Base-by-base conservation (phyloP, 2,113 vertebrate species). In the Noctilio leporinus region DNA sequence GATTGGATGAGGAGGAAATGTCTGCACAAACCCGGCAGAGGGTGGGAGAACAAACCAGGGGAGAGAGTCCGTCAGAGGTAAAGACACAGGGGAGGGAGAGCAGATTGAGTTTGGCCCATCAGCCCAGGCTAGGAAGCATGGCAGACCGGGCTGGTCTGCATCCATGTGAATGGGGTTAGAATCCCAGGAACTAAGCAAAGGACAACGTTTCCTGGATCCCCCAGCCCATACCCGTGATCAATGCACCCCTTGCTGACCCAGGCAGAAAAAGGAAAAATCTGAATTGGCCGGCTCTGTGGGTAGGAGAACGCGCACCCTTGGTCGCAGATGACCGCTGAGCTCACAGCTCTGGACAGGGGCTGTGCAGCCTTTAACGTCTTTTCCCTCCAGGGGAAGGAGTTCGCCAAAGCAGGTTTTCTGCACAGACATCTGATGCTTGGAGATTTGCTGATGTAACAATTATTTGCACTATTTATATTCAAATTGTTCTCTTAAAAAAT, bases 401-500 rank as follows among this genome's bases (percentile, higher is more conserved):
- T 96, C 70, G 40, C 93, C 96, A 96, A 91, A 17, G 55, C 76
- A 94, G 83, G 45, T 87, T 98, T 96, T 97, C 45, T 84, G 47
- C 4, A 35, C 20, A 6, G 91, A 45, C 78, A 16, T 95, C 85
- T 84, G 90, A 96, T 89, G 94, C 70, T 93, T 95, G 86, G 96
- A 98, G 97, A 97, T 97, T 95, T 97, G 98, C 98, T 98, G 98
- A 98, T 98, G 92, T 95, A 98, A 98, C 97, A 96, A 95, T 96
- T 97, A 98, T 97, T 98, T 98, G 72, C 97, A 96, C 97, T 98
- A 97, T 98, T 98, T 98, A 97, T 98, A 98, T 98, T 98, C 98
- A 98, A 98, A 98, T 98, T 98, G 96, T 86, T 88, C 89, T 97
- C 97, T 89, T 12, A 85, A 97, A 98, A 97, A 97, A 96, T 38